Evolutionary conservation across 2,888 invertebrate genomes (phyloP), one percentile per base, ranked within the genome.

Genomic region (Scaptomyza polygonia): DNA sequence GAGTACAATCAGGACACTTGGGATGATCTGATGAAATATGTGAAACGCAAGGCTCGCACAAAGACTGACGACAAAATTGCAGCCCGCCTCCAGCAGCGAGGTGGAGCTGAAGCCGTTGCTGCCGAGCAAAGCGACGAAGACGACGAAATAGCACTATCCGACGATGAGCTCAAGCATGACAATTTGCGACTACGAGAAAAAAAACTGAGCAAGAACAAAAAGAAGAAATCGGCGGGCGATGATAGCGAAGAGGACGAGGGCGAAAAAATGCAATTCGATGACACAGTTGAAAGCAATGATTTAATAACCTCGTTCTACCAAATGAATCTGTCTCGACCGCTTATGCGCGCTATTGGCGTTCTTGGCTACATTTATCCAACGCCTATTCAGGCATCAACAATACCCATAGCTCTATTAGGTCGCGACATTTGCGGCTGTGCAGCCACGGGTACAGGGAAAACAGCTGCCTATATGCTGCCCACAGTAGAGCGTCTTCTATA

Each of bases 361-460:
- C 93, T 99, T 91, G 97, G 97, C 79, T 99, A 96, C 91, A 95
- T 96, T 5, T 96, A 97, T 89, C 99, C 99, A 0, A 99, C 99
- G 0, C 99, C 99, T 0, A 99, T 99, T 87, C 99, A 99, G 92
- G 94, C 97, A 1, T 96, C 98, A 0, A 97, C 98, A 0, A 97
- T 99, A 90, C 99, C 99, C 0, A 94, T 98, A 9, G 99, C 98
- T 4, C 92, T 99, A 61, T 93, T 97, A 78, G 98, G 99, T 14
- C 95, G 96, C 83, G 99, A 99, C 92, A 95, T 99, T 79, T 99
- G 99, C 92, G 99, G 98, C 9, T 99, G 99, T 93, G 99, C 99
- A 29, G 98, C 99, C 0, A 99, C 99, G 0, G 99, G 99, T 53
- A 96, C 97, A 7, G 99, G 99, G 55, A 99, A 99, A 93, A 99